Percentiles rank a stretch among this genome's conserved stretches.
These are phyloP conservation scores for Rhabdophis nuchalis DNA, from an alignment of 2,797 vertebrate species.

Conservation along the genomic window DNA sequence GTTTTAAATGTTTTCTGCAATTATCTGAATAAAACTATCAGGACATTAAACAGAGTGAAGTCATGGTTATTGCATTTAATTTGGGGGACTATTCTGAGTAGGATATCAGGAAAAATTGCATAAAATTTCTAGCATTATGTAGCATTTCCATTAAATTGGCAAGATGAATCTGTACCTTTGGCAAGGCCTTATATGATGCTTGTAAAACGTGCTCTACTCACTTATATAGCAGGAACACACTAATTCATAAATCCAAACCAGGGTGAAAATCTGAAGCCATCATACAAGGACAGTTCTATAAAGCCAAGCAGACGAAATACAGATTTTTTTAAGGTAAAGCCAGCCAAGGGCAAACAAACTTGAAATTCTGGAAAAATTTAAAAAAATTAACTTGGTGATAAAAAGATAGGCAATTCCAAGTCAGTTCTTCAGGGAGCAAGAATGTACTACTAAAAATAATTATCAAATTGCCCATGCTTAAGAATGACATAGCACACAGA, in stretches of 20 bases:
- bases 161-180: neutral
- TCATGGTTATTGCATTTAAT: constrained; percentile 58
- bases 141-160: neutral
- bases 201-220: neutral
- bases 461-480: neutral
- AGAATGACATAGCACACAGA: neutral
- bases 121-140: neutral
- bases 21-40: constrained; percentile 72
- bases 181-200: neutral
- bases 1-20: constrained; percentile 75
- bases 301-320: neutral
- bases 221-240: neutral
- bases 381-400: neutral
- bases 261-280: neutral
- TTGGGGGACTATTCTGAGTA: constrained; percentile 42
- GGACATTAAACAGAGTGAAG: constrained; percentile 64
- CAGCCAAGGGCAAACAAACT: neutral
- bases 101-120: neutral
- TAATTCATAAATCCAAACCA: neutral
- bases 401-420: neutral
- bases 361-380: neutral
- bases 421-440: neutral
- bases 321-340: neutral
- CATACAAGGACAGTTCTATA: neutral
- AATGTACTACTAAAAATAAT: neutral